A percentile compares a stretch with the other conserved stretches of the same genome.
phyloP scores from a whole-genome alignment of 2,113 vertebrate species.

The Lepidothrix coronata region DNA sequence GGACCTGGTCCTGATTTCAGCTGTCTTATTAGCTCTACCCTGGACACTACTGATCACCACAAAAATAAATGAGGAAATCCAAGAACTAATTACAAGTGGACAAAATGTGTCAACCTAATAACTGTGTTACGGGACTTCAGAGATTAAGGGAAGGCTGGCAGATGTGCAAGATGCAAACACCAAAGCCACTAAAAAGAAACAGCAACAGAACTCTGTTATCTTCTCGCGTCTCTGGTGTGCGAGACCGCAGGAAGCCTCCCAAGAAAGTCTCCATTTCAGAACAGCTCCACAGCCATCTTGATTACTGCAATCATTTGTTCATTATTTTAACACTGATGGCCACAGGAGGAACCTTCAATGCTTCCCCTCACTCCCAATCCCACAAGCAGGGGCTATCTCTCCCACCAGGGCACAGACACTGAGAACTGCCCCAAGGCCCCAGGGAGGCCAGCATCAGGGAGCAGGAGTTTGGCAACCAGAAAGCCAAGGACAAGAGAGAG shows the following conservation, averaged over 20 bases:
- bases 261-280: background rate
- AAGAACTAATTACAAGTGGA: slow-evolving; percentile 6
- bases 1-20: slow-evolving; percentile 47
- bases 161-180: background rate
- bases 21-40: slow-evolving; percentile 18
- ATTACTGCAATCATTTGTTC: background rate
- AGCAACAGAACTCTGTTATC: background rate
- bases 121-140: background rate
- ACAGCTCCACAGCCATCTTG: background rate
- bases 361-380: background rate
- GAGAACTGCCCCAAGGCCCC: background rate
- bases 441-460: fast-evolving
- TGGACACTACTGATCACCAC: slow-evolving; percentile 5
- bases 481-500: background rate
- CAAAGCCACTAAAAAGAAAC: background rate
- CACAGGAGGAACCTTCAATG: background rate
- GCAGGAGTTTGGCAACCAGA: background rate
- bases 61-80: slow-evolving; percentile 40
- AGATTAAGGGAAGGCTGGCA: background rate
- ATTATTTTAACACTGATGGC: background rate
- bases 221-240: background rate
- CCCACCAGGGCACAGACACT: background rate
- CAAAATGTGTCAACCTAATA: background rate
- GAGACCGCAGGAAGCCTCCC: background rate
- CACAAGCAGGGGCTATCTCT: background rate